Conservation (phyloP, 2,797 vertebrate genomes). For the Peromyscus eremicus region DNA sequence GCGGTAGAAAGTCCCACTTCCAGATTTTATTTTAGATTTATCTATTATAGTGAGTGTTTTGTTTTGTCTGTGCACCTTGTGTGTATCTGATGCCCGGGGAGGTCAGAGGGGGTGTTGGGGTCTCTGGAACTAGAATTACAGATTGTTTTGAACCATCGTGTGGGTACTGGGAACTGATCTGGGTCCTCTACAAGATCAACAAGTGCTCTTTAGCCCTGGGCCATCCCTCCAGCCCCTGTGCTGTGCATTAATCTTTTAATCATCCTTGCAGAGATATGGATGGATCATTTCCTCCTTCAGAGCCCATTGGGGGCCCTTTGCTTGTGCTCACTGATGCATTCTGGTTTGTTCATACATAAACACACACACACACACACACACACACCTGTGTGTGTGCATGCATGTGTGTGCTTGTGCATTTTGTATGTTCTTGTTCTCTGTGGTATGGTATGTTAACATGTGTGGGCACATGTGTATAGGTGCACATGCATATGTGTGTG, state of each 20-base stretch:
- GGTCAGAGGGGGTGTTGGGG: neutral
- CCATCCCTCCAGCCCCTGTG: neutral
- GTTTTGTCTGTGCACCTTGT: neutral
- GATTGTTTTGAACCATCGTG: neutral
- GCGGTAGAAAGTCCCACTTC: neutral
- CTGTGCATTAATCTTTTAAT: neutral
- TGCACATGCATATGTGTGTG: neutral
- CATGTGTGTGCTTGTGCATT: no score
- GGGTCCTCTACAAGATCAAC: neutral
- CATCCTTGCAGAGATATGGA: neutral
- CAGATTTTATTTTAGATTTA: neutral
- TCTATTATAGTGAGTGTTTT: neutral
- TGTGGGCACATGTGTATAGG: neutral
- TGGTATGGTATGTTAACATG: neutral
- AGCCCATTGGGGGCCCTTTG: neutral
- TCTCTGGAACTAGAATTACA: neutral
- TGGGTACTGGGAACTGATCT: neutral
- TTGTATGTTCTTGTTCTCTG: no score
- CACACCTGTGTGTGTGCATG: no score
- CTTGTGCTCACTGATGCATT: neutral
- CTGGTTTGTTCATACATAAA: neutral
- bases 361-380: no score
- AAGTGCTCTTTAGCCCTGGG: neutral
- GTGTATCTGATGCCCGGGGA: neutral
- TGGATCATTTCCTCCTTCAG: neutral